phyloP scores from a whole-genome alignment of 2,113 vertebrate genomes.

The Oryctolagus cuniculus region DNA sequence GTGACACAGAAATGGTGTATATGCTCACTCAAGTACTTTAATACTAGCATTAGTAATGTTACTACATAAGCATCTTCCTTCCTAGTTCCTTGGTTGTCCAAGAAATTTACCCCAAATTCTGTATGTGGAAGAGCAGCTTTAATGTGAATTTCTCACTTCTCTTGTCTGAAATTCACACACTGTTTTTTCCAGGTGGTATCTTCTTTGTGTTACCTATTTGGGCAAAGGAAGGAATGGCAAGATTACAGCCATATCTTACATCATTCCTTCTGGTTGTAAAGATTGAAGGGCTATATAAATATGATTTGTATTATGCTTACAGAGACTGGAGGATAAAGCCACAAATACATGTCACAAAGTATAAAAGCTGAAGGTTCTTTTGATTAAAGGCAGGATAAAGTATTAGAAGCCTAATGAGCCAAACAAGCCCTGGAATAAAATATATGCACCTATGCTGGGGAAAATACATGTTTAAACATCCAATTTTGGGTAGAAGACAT shows the following conservation, averaged over 20 bases:
- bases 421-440: not conserved
- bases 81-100: not conserved
- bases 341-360: not conserved
- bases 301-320: not conserved
- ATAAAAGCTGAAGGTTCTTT: not conserved
- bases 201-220: not conserved
- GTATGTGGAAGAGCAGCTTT: not conserved
- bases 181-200: not conserved
- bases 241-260: not conserved
- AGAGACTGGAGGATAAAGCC: not conserved
- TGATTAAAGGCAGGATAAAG: not conserved
- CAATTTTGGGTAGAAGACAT: conserved; percentile 14
- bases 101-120: not conserved
- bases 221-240: not conserved
- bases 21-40: not conserved
- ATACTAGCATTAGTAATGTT: not conserved
- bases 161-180: not conserved
- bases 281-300: not conserved
- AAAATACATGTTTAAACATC: conserved; percentile 6
- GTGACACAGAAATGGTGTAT: not conserved
- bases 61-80: not conserved
- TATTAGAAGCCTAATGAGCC: not conserved
- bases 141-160: not conserved
- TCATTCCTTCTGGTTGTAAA: not conserved
- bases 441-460: not conserved